Conservation (phyloP, 2,888 invertebrate genomes). For the Cheilosia soror region DNA sequence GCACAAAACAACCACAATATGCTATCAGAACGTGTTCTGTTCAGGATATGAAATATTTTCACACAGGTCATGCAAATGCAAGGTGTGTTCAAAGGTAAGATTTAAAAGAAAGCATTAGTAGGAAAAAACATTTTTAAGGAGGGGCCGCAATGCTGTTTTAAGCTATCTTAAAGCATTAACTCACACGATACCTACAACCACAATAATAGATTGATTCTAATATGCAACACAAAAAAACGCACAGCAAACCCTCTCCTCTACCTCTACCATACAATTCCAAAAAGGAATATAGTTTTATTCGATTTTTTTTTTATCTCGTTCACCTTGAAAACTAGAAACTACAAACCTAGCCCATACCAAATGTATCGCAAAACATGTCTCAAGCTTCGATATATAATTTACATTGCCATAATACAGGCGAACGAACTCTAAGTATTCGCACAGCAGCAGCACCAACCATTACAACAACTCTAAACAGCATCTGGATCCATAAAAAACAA, state of each 20-base stretch:
- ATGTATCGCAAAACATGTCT: conserved; percentile 74
- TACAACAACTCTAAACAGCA: conserved; percentile 50
- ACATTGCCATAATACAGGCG: conserved; percentile 64
- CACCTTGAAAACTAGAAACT: conserved; percentile 74
- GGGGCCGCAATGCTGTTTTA: not conserved
- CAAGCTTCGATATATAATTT: conserved; percentile 56
- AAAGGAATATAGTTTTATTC: conserved; percentile 46
- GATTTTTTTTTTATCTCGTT: conserved; percentile 52
- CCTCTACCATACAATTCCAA: not conserved
- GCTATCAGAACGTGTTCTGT: no score
- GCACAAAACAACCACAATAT: no score
- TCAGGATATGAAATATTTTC: not conserved
- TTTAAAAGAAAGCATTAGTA: not conserved
- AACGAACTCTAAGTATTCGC: conserved; percentile 61
- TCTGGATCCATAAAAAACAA: conserved; percentile 72
- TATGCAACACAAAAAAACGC: not conserved
- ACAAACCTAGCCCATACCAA: conserved; percentile 60
- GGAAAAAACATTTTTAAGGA: not conserved
- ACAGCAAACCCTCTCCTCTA: conserved; percentile 17
- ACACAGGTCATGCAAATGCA: not conserved
- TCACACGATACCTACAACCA: conserved; percentile 27
- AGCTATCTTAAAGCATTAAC: not conserved
- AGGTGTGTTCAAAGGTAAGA: not conserved
- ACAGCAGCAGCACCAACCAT: conserved; percentile 37
- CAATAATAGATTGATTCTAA: conserved; percentile 50